Evolutionary conservation across 1,140 invertebrate genomes (phyloP).

Genomic region (Trachelipus rathkii): DNA sequence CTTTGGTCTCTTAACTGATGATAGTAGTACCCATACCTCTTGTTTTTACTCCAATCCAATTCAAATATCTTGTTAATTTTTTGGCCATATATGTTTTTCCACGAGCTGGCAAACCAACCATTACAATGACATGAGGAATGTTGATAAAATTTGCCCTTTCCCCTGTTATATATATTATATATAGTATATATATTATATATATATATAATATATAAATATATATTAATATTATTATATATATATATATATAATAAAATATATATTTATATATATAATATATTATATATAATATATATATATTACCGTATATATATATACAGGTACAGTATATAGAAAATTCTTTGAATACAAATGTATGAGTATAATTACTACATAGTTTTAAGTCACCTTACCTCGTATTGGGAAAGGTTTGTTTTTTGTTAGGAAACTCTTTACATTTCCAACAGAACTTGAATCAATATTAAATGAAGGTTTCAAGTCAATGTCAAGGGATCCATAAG

Average conservation of each 20-base stretch:
- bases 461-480: not conserved
- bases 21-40: slow-evolving; percentile 61
- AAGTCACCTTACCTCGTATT: not conserved
- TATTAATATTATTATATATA: too few species aligned
- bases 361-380: too few species aligned
- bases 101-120: slow-evolving; percentile 84
- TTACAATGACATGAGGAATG: slow-evolving; percentile 74
- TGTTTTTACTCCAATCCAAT: slow-evolving; percentile 81
- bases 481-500: not conserved
- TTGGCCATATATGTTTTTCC: slow-evolving; percentile 88
- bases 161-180: slow-evolving; percentile 54
- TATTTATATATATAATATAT: too few species aligned
- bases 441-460: not conserved
- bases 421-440: not conserved
- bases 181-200: too few species aligned
- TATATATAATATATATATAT: too few species aligned
- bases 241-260: too few species aligned
- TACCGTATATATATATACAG: too few species aligned
- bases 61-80: slow-evolving; percentile 78
- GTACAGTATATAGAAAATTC: too few species aligned
- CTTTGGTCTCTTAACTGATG: too few species aligned
- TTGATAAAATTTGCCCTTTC: slow-evolving; percentile 84
- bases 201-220: too few species aligned
- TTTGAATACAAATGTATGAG: too few species aligned
- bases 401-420: slow-evolving; percentile 1